phyloP scores from a whole-genome alignment of 2,888 invertebrate genomes.

The Ypsolopha sequella region DNA sequence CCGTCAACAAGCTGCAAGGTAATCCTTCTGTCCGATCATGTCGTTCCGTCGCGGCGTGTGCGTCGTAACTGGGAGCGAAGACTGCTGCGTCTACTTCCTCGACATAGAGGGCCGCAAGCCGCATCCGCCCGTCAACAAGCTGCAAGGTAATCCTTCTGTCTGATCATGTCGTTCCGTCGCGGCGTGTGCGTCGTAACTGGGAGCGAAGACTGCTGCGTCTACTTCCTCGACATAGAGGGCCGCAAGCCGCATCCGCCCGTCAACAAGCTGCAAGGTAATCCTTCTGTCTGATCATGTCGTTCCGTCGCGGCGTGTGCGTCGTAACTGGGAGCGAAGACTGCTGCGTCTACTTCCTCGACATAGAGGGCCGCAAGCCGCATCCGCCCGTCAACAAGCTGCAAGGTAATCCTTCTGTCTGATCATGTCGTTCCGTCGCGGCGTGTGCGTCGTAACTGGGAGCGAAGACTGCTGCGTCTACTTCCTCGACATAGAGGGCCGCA shows the following conservation, averaged over 20 bases:
- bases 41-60: slow-evolving; percentile 86
- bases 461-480: slow-evolving; percentile 86
- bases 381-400: slow-evolving; percentile 68
- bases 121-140: slow-evolving; percentile 69
- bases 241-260: slow-evolving; percentile 65
- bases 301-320: slow-evolving; percentile 84
- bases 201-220: slow-evolving; percentile 83
- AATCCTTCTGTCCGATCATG: slow-evolving; percentile 89
- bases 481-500: slow-evolving; percentile 77
- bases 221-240: slow-evolving; percentile 81
- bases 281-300: slow-evolving; percentile 90
- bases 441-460: slow-evolving; percentile 84
- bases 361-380: slow-evolving; percentile 75
- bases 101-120: slow-evolving; percentile 75
- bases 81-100: slow-evolving; percentile 82
- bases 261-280: slow-evolving; percentile 73
- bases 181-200: slow-evolving; percentile 86
- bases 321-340: slow-evolving; percentile 86
- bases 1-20: slow-evolving; percentile 73
- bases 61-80: slow-evolving; percentile 84
- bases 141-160: slow-evolving; percentile 83
- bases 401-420: slow-evolving; percentile 87
- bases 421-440: slow-evolving; percentile 86
- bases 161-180: slow-evolving; percentile 85
- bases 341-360: slow-evolving; percentile 82